These are phyloP conservation scores for Drosophila willistoni DNA, from an alignment of 1,140 invertebrate species.

Conservation along the genomic window DNA sequence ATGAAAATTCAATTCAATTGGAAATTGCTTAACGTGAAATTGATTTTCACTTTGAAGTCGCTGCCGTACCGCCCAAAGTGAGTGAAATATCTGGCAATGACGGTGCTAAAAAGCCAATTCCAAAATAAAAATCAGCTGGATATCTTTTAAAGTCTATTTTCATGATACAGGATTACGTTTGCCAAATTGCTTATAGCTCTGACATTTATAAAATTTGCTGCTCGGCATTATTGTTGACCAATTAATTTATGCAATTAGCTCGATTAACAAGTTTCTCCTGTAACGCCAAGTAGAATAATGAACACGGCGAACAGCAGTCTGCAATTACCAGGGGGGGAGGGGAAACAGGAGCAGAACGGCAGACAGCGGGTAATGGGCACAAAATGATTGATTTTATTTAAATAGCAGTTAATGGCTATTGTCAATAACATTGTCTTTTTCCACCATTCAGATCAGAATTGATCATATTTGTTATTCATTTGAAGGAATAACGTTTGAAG, in stretches of 20 bases:
- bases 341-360: too few species aligned
- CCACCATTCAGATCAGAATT: neutral
- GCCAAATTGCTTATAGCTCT: neutral
- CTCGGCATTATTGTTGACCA: constrained; percentile 29
- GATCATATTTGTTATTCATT: neutral
- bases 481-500: neutral
- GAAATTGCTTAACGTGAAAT: constrained; percentile 67
- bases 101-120: constrained; percentile 34
- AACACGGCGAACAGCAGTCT: neutral
- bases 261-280: constrained; percentile 72
- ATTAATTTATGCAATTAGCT: constrained; percentile 79
- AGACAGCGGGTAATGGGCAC: neutral
- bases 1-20: constrained; percentile 75
- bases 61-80: constrained; percentile 2
- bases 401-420: neutral
- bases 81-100: constrained; percentile 50
- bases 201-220: constrained; percentile 15
- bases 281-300: constrained; percentile 45
- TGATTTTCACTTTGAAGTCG: constrained; percentile 74
- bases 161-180: neutral
- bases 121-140: constrained; percentile 5
- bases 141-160: neutral
- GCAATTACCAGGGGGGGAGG: neutral
- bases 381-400: constrained; percentile 11
- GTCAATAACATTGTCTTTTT: neutral